Evolutionary conservation across 2,797 vertebrate genomes (phyloP).

Genomic region (Chelon auratus): DNA sequence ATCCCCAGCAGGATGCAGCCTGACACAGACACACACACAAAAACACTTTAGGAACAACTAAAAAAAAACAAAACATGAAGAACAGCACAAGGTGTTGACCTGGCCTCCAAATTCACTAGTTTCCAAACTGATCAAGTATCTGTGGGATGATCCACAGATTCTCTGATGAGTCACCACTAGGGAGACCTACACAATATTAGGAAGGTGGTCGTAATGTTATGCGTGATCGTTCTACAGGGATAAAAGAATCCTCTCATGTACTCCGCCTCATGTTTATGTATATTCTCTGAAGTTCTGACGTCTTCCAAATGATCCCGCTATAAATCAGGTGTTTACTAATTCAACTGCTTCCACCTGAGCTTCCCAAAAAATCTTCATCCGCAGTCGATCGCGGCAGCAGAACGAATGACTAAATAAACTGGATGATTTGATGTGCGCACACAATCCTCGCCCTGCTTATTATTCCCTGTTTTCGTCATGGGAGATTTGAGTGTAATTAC

Average conservation of each 20-base stretch:
- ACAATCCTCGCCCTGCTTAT: constrained; percentile 62
- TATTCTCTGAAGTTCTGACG: constrained; percentile 1
- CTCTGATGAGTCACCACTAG: too few relatives aligned
- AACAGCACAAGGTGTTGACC: too few relatives aligned
- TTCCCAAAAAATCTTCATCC: constrained; percentile 22
- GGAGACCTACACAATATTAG: too few relatives aligned
- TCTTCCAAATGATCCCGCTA: not conserved
- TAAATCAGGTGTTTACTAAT: constrained; percentile 39
- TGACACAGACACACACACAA: too few relatives aligned
- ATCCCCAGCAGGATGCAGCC: too few relatives aligned
- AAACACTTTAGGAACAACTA: too few relatives aligned
- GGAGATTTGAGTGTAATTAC: constrained; percentile 79
- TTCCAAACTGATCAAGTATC: too few relatives aligned
- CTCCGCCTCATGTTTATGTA: not conserved
- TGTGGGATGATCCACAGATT: too few relatives aligned
- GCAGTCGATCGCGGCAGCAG: constrained; percentile 22
- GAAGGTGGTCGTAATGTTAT: too few relatives aligned
- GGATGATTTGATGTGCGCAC: constrained; percentile 51
- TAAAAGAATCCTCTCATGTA: not conserved
- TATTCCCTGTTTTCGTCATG: constrained; percentile 74
- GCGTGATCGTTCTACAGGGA: too few relatives aligned
- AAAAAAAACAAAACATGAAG: not conserved
- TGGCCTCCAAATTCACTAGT: too few relatives aligned
- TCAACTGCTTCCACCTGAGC: constrained; percentile 28
- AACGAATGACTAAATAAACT: constrained; percentile 62